phyloP scores from a whole-genome alignment of 2,888 invertebrate genomes.

The Mechanitis messenoides region DNA sequence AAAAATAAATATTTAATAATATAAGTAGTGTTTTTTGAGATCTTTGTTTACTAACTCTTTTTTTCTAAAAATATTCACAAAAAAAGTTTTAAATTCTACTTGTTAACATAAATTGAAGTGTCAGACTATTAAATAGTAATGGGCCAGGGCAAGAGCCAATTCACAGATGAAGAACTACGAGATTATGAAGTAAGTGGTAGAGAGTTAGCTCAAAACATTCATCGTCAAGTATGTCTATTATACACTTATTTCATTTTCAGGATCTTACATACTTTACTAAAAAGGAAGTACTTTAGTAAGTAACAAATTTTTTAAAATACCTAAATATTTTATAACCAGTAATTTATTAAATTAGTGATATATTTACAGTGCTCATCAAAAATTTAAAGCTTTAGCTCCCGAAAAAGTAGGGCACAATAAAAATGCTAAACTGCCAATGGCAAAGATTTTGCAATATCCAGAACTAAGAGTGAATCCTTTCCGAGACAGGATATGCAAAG shows the following conservation, averaged over 20 bases:
- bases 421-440: conserved; percentile 90
- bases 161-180: conserved; percentile 91
- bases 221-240: conserved; percentile 9
- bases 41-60: neutral
- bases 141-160: conserved; percentile 90
- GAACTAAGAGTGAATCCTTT: conserved; percentile 94
- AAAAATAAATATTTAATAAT: neutral
- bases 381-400: conserved; percentile 92
- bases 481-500: conserved; percentile 92
- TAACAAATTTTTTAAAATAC: conserved; percentile 34
- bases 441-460: conserved; percentile 89
- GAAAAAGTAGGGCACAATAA: conserved; percentile 93
- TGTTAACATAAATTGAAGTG: neutral
- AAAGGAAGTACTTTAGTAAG: conserved; percentile 94
- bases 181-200: conserved; percentile 85
- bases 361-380: conserved; percentile 85
- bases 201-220: neutral
- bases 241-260: conserved; percentile 65
- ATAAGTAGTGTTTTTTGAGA: neutral
- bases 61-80: neutral
- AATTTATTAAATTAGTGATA: neutral
- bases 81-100: neutral
- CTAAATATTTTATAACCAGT: neutral
- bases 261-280: conserved; percentile 95
- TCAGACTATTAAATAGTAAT: conserved; percentile 52